Base-by-base conservation (phyloP, 2,888 invertebrate species). In the Xestoiulus laeticollis region DNA sequence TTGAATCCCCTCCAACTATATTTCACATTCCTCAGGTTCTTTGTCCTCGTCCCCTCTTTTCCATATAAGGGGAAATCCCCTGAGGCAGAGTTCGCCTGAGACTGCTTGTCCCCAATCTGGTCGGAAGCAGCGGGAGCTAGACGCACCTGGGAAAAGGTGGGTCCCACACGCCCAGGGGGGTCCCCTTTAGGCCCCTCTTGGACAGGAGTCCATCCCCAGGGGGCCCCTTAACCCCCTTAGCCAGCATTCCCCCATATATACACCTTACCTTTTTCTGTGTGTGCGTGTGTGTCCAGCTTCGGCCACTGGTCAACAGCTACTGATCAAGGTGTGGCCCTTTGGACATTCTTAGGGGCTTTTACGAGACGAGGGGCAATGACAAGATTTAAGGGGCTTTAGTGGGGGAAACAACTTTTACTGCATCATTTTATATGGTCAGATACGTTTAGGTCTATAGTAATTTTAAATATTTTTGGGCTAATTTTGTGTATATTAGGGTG, bases 51-150 rank as follows among this genome's bases (percentile, higher is more conserved):
- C 16, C 48, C 48, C 48, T 16, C 48, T 48, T 48, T 16, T 16
- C 16, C 48, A 48, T 48, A 3, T 48, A 10, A 16, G 48, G 8
- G 8, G 48, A 48, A 16, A 48, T 48, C 16, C 10, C 59, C 19
- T n/a, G 59, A 22, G 59, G 59, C n/a, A 59, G 59, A 22, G 59
- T 59, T 4, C 19, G 22, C 59, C 59, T 22, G 14, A 59, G 59
- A 59, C 59, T 59, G 59, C 59, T n/a, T 59, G 59, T 59, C 59
- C 59, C 59, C 59, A 59, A 59, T 59, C 59, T n/a, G 59, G n/a
- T n/a, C 59, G 48, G 8, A 16, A 48, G 48, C 48, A 48, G 48
- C 48, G 48, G 48, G 59, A 59, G n/a, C n/a, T n/a, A n/a, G 59
- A 59, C 59, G 22, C 59, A 59, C 59, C 59, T 59, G 59, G 59